Evolutionary conservation across 92 coral and sea anemone genomes (phyloP).

Genomic region (Phenganax subtilis): DNA sequence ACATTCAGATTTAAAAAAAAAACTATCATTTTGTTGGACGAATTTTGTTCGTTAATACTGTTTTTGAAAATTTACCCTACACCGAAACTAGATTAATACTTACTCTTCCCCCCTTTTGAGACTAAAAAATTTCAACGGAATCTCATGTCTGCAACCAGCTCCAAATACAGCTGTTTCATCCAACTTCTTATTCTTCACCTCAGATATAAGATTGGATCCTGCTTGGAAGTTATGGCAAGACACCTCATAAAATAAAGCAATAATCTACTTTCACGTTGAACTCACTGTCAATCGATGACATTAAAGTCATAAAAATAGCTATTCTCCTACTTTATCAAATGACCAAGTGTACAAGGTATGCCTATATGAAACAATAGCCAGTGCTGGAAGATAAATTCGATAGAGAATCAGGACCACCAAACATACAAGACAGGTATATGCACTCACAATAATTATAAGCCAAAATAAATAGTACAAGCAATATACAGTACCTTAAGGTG

Average conservation of each 20-base stretch:
- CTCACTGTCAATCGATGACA: neutral
- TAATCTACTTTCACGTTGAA: neutral
- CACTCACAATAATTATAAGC: no score
- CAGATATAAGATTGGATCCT: conserved; percentile 39
- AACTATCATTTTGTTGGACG: no score
- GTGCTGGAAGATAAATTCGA: no score
- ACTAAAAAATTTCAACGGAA: conserved; percentile 46
- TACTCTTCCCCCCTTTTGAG: conserved; percentile 52
- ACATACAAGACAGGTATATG: neutral
- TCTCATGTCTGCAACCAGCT: conserved; percentile 45
- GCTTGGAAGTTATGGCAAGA: conserved; percentile 43
- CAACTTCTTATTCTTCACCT: conserved; percentile 38
- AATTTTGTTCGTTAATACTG: no score
- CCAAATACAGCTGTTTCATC: conserved; percentile 49
- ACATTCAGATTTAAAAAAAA: no score
- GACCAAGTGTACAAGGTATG: no score
- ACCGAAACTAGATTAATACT: neutral
- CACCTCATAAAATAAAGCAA: conserved; percentile 7
- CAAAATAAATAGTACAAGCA: neutral
- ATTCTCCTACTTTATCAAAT: no score
- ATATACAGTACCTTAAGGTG: neutral
- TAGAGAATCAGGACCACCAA: no score
- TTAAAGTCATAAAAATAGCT: neutral
- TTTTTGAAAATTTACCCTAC: no score
- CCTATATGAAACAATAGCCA: no score